phyloP scores from a whole-genome alignment of 2,113 vertebrate genomes.

The Colossoma macropomum region DNA sequence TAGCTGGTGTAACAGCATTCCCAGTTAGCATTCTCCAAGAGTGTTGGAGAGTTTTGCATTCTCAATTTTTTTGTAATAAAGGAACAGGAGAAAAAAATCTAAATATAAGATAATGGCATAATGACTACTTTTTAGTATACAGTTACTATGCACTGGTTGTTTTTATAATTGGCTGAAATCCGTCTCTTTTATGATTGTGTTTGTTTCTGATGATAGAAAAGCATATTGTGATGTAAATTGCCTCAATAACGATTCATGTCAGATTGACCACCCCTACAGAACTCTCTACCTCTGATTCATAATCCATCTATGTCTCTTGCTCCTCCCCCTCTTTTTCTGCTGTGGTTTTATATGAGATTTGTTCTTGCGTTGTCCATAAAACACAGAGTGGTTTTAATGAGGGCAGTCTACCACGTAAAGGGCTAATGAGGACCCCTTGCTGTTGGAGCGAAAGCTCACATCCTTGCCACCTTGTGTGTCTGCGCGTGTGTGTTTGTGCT shows the following conservation, averaged over 20 bases:
- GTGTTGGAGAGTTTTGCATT: too few species aligned
- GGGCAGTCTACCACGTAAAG: not conserved
- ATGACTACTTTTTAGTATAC: too few species aligned
- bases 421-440: conserved; percentile 5
- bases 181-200: too few species aligned
- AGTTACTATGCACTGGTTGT: too few species aligned
- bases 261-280: too few species aligned
- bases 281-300: not conserved
- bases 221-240: not conserved
- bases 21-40: not conserved
- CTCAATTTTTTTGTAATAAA: too few species aligned
- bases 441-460: not conserved
- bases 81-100: too few species aligned
- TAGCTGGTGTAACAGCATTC: not conserved
- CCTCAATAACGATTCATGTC: too few species aligned
- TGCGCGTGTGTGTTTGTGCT: not conserved
- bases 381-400: conserved; percentile 7
- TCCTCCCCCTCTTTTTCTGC: not conserved
- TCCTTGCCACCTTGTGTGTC: not conserved
- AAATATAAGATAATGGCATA: too few species aligned
- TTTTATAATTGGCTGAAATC: too few species aligned
- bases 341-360: conserved; percentile 1
- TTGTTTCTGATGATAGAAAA: not conserved
- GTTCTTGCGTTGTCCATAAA: not conserved
- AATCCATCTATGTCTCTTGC: conserved; percentile 39